Percentiles rank a stretch among this genome's conserved stretches.
These are phyloP conservation scores for Pedetes capensis DNA, from an alignment of 2,113 vertebrate genomes.

Conservation along the genomic window DNA sequence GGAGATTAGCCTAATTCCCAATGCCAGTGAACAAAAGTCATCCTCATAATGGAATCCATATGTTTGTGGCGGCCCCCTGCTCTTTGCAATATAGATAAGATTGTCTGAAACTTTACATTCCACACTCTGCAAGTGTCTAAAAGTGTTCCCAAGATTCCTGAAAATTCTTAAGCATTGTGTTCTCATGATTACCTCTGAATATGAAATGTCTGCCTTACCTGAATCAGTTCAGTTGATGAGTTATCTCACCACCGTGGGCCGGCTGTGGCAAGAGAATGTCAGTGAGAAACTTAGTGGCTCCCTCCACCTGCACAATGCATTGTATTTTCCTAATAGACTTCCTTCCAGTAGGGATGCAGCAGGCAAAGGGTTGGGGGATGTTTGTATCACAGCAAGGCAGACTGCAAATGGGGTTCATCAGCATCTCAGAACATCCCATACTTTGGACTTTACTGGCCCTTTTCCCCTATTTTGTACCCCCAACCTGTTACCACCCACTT, in stretches of 20 bases:
- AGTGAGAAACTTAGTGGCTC: neutral
- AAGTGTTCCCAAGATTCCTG: neutral
- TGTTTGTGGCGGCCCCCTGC: neutral
- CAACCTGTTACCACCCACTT: neutral
- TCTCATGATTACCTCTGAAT: neutral
- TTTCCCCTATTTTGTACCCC: neutral
- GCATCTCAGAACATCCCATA: neutral
- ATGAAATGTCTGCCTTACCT: neutral
- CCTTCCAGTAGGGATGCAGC: neutral
- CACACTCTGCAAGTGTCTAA: neutral
- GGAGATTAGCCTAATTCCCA: constrained; percentile 7
- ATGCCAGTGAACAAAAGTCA: constrained; percentile 21
- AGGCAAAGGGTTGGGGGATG: neutral
- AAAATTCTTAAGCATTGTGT: neutral
- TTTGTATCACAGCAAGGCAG: neutral
- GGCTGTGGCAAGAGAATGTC: neutral
- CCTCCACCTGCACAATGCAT: neutral
- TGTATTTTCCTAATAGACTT: neutral
- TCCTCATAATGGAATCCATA: neutral
- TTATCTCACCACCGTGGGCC: neutral
- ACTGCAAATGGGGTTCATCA: neutral
- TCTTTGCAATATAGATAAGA: neutral
- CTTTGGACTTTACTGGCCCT: neutral
- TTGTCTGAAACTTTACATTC: neutral
- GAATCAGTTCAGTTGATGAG: neutral